phyloP scores from a whole-genome alignment of 2,797 vertebrate genomes.

The Coreius guichenoti region DNA sequence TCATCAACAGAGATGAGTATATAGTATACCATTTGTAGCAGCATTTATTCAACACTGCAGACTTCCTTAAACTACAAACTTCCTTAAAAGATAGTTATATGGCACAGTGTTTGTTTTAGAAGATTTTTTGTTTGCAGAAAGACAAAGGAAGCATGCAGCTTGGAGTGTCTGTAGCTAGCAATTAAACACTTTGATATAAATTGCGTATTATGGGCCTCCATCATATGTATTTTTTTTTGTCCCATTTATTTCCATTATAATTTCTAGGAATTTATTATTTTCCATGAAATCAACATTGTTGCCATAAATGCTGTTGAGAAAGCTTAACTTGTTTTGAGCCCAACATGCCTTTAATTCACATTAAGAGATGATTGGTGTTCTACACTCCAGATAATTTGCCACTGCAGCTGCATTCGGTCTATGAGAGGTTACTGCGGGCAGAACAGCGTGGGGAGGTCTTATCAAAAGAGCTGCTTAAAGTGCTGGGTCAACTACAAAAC shows the following conservation, averaged over 20 bases:
- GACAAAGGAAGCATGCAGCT: neutral
- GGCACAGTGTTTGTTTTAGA: neutral
- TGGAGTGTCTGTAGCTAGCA: neutral
- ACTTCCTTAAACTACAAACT: neutral
- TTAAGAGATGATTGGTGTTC: neutral
- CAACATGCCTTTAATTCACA: neutral
- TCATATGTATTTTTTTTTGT: neutral
- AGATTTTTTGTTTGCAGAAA: neutral
- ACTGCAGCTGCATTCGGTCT: constrained; percentile 34
- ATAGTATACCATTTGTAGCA: neutral
- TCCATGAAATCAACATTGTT: neutral
- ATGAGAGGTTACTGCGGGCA: constrained; percentile 64
- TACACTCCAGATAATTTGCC: constrained; percentile 23
- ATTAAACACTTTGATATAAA: neutral
- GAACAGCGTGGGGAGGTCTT: constrained; percentile 65
- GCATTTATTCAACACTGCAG: neutral
- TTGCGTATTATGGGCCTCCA: neutral
- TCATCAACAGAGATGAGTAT: neutral
- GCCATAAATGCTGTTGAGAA: neutral
- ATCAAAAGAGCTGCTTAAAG: constrained; percentile 61
- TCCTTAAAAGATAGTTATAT: neutral
- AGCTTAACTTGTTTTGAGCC: neutral
- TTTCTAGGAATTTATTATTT: neutral
- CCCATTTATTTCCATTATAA: neutral
- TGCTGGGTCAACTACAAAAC: constrained; percentile 66